Percentiles rank a stretch among this genome's conserved stretches.
Evolutionary conservation across 2,888 invertebrate species (phyloP).

Genomic region (Rhaphigaster nebulosa): DNA sequence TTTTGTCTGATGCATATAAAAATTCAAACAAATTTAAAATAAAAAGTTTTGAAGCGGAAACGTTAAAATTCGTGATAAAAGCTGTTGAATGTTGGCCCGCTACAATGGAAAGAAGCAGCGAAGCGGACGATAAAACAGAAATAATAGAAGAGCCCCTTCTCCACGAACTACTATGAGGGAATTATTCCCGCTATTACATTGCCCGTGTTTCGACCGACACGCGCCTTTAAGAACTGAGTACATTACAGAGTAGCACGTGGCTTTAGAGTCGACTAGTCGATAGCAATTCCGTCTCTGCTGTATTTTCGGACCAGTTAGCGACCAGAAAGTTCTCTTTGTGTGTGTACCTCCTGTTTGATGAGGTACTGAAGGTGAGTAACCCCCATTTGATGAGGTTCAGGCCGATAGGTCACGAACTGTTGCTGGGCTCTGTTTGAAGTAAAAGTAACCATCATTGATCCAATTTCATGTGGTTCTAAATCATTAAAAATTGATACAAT

Average conservation of each 20-base stretch:
- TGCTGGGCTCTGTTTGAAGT: neutral
- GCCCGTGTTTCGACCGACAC: neutral
- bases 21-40: neutral
- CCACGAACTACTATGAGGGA: too few relatives aligned
- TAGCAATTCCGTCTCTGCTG: neutral
- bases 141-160: neutral
- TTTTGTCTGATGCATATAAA: neutral
- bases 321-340: too few relatives aligned
- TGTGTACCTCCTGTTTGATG: neutral
- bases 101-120: neutral
- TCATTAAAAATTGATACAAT: too few relatives aligned
- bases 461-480: neutral
- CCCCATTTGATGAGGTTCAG: neutral
- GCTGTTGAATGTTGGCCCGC: neutral
- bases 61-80: neutral
- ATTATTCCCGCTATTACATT: neutral
- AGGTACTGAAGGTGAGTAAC: neutral
- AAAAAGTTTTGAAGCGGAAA: neutral
- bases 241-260: neutral
- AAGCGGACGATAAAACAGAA: constrained; percentile 14
- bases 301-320: neutral
- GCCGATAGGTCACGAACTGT: neutral
- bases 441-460: neutral
- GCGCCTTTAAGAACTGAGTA: neutral
- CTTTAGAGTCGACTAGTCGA: neutral